Conservation (phyloP, 37 sponge, comb jelly and placozoan genomes). For the Cliona cf. orientalis region DNA sequence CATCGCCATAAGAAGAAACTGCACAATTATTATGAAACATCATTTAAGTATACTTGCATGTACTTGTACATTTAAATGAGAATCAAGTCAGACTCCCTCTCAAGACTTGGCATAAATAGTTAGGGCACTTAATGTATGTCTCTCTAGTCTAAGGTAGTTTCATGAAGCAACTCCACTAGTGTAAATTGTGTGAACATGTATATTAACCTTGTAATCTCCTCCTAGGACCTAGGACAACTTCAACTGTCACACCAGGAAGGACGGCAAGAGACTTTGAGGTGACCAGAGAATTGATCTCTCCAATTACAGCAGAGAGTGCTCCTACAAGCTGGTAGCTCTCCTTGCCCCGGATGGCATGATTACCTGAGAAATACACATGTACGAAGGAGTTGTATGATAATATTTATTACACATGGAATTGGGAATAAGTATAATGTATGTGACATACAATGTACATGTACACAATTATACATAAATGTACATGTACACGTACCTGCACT, state of each 20-base stretch:
- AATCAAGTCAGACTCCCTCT: no score
- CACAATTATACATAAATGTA: no score
- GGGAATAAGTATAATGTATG: no score
- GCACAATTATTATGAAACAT: neutral
- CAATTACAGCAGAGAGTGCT: neutral
- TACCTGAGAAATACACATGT: neutral
- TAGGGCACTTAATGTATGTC: no score
- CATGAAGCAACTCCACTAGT: no score
- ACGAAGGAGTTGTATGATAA: neutral
- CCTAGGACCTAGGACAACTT: neutral
- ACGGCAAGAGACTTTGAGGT: neutral
- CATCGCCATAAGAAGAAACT: constrained; percentile 33
- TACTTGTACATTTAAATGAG: no score
- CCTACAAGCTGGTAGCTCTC: neutral
- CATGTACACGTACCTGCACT: constrained; percentile 1
- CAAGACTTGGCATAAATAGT: no score
- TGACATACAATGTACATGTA: no score
- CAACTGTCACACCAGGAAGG: neutral
- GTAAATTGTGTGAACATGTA: no score
- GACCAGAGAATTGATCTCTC: neutral
- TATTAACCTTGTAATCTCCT: neutral
- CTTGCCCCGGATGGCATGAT: neutral
- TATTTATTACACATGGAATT: no score
- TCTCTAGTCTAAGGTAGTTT: no score
- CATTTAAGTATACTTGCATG: neutral